Evolutionary conservation across 2,797 vertebrate species (phyloP), one percentile per base, ranked within the genome.

Genomic region (Sandelia bainsii): DNA sequence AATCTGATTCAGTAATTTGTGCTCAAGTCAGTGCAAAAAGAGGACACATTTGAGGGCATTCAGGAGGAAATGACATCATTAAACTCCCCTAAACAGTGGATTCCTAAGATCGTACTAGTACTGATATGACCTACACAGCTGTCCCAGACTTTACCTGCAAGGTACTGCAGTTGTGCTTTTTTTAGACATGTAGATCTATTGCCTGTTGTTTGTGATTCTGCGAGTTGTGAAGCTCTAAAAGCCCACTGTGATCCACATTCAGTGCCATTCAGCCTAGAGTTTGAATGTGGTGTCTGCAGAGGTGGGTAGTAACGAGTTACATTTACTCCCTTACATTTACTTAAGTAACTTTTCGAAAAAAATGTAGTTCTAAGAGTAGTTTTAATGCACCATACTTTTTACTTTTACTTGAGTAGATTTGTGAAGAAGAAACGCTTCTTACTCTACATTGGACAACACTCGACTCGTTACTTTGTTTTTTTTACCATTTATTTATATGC

Each of bases 1-100:
- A 85, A 86, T 82, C 81, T 79, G 78, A 85, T 80, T 87, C 81
- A 79, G 70, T 85, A 39, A 81, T 81, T 78, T 87, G 65, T 75
- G 69, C 73, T 86, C 54, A 85, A 84, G 77, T 85, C 77, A 23
- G 69, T 75, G 70, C 1, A 29, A 59, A 78, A 73, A 81, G 69
- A 81, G 79, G 83, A 85, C 65, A 66, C 59, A 50, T 83, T 59
- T 80, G 70, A 86, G 76, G 77, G 53, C 75, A 72, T 79, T 84
- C 64, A 46, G 61, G 16, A 73, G 67, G 77, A 74, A 75, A 79
- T 82, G 25, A 84, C 77, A 59, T 88, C 73, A 87, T 72, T 62
- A 65, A 82, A 79, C 66, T 57, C 50, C 23, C 34, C 76, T 65
- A 69, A 83, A 75, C 72, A 80, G 62, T 82, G 70, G 80, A 81